Percentiles rank a stretch among this genome's conserved stretches.
Evolutionary conservation across 2,888 invertebrate species (phyloP).

Genomic region (Pegoplata infirma): DNA sequence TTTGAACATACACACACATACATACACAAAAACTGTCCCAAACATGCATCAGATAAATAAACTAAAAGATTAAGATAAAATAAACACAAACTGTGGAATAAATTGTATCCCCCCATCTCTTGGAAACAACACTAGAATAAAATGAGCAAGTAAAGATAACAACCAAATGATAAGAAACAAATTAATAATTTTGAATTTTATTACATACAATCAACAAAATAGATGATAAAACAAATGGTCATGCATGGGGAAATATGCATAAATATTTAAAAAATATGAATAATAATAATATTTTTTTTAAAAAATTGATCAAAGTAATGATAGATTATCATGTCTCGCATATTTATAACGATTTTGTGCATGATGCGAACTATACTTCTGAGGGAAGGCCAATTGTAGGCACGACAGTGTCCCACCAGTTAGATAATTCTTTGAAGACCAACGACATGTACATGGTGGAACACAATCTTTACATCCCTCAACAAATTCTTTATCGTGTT

Average conservation of each 20-base stretch:
- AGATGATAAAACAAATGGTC: no score
- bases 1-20: no score
- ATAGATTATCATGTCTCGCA: not conserved
- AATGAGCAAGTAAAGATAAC: not conserved
- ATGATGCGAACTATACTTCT: slow-evolving; percentile 40
- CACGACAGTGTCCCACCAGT: slow-evolving; percentile 36
- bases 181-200: not conserved
- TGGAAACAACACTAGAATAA: no score
- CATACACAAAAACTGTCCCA: no score
- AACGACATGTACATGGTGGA: slow-evolving; percentile 61
- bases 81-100: no score
- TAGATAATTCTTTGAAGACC: slow-evolving; percentile 53
- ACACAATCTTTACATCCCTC: slow-evolving; percentile 31
- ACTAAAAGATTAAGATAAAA: no score
- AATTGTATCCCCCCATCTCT: no score
- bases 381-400: slow-evolving; percentile 37
- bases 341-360: not conserved
- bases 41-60: no score
- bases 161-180: not conserved
- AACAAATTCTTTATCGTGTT: slow-evolving; percentile 10
- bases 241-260: not conserved
- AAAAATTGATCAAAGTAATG: no score
- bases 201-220: not conserved
- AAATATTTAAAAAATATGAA: not conserved
- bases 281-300: no score